Evolutionary conservation across 1,140 invertebrate species (phyloP), one percentile per base, ranked within the genome.

Genomic region (Ptiloglossa arizonensis): DNA sequence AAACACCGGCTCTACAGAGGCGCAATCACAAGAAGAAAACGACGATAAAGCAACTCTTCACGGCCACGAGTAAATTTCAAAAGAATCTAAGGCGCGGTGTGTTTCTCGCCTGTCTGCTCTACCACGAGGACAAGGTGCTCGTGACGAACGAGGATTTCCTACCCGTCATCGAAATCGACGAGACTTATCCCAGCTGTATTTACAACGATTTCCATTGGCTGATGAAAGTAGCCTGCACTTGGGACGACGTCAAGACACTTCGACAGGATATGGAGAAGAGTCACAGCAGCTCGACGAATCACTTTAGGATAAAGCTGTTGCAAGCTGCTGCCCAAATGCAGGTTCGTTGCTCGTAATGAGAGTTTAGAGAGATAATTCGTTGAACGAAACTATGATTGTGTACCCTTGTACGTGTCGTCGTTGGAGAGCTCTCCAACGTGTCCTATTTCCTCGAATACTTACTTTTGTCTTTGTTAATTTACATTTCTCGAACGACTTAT

Each of bases 161-260:
- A 52, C 98, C 98, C 5, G 97, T 98, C 41, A 97, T 99, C 82
- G 98, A 99, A 93, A 96, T 99, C 19, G 98, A 99, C 91, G 98
- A 99, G 92, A 97, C 97, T 22, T 99, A 97, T 90, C 97, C 97
- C 29, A 96, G 96, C 80, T 96, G 96, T 80, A 95, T 99, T 38
- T 96, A 98, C 88, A 96, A 96, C 75, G 98, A 99, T 92, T 97
- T 98, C 90, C 97, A 99, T 91, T 99, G 98, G 98, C 93, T 99
- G 2, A 97, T 99, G 96, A 99, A 99, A 94, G 97, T 99, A 19
- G 96, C 98, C 0, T 98, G 97, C 90, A 97, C 97, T 0, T 99
- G 98, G 98, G 97, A 98, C 79, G 98, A 99, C 91, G 97, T 98
- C 1, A 98, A 98, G 89, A 95, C 95, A 17, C 92, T 99, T 0